Evolutionary conservation across 2,888 invertebrate genomes (phyloP).

Genomic region (Octonoba sinensis): DNA sequence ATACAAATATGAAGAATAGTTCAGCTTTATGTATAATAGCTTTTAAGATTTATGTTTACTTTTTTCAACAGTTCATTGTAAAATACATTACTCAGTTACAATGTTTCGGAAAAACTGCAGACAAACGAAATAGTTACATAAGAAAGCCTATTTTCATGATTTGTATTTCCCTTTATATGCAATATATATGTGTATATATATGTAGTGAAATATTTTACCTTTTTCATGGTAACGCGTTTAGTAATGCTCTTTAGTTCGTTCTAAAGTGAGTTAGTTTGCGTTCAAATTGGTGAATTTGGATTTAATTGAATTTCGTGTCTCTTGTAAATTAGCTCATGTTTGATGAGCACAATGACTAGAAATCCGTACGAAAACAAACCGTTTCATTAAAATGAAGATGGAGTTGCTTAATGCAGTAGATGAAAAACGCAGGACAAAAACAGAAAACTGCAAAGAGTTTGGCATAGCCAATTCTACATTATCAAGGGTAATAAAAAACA

Average conservation of each 20-base stretch:
- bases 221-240: neutral
- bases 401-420: no score
- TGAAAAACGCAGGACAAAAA: neutral
- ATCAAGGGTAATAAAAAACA: constrained; percentile 1
- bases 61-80: no score
- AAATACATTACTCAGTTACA: no score
- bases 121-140: no score
- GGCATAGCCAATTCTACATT: neutral
- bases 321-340: neutral
- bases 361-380: neutral
- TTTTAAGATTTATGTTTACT: no score
- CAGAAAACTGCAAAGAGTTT: constrained; percentile 6
- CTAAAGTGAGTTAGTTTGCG: neutral
- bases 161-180: no score
- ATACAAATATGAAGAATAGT: no score
- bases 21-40: no score
- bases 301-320: neutral
- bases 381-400: neutral
- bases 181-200: no score
- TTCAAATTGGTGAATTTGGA: neutral
- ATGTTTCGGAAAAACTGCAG: no score
- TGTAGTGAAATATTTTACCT: no score
- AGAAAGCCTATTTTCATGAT: no score
- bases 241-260: neutral
- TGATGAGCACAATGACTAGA: constrained; percentile 2